These are phyloP conservation scores for Cosmia trapezina DNA, from an alignment of 2,888 invertebrate species.

Conservation along the genomic window DNA sequence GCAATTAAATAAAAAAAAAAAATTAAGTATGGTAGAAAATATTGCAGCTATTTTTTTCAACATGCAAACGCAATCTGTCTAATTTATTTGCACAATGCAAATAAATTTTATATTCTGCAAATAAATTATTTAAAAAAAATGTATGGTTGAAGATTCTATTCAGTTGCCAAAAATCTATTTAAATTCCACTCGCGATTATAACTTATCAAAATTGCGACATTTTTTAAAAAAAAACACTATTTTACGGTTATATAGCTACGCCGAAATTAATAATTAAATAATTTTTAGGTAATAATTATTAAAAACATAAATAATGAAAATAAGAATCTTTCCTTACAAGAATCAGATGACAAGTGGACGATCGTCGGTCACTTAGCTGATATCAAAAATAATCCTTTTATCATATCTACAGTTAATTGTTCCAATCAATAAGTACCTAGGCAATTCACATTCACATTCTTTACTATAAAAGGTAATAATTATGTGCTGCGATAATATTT, in stretches of 20 bases:
- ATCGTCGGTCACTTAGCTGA: constrained; percentile 76
- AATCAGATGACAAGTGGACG: constrained; percentile 79
- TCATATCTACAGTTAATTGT: constrained; percentile 83
- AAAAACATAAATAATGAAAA: constrained; percentile 40
- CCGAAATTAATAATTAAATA: constrained; percentile 13
- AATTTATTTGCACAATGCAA: constrained; percentile 6
- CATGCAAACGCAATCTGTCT: neutral
- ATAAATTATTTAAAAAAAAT: neutral
- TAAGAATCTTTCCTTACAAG: constrained; percentile 75
- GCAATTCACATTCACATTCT: constrained; percentile 50
- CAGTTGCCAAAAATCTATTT: constrained; percentile 56
- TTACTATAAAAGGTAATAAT: constrained; percentile 44
- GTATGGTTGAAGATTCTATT: neutral
- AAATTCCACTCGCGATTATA: constrained; percentile 60
- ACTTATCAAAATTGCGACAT: neutral
- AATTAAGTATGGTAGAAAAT: neutral
- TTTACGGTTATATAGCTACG: neutral
- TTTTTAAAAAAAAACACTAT: constrained; percentile 15
- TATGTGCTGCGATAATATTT: constrained; percentile 46
- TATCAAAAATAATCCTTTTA: constrained; percentile 80
- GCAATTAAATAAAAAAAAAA: neutral
- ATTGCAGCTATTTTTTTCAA: neutral
- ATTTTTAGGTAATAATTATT: constrained; percentile 32
- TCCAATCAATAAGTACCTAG: constrained; percentile 68
- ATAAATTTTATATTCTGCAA: too few species aligned